These are phyloP conservation scores for Zonotrichia albicollis DNA, from an alignment of 2,797 vertebrate species.

Conservation along the genomic window DNA sequence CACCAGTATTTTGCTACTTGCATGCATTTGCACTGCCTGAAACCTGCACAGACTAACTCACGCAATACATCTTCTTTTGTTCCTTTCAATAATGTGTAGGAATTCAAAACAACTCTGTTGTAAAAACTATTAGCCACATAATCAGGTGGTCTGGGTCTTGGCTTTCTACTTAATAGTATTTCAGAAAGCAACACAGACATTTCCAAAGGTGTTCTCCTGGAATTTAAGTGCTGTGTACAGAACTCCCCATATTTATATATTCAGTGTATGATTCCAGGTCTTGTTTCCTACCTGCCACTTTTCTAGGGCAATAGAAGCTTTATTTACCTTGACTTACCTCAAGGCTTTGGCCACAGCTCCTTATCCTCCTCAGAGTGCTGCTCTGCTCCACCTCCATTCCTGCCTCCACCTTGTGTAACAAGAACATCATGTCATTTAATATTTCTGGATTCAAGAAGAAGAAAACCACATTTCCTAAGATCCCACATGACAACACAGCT, in stretches of 20 bases:
- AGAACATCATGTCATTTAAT: neutral
- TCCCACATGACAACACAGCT: neutral
- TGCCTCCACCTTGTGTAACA: neutral
- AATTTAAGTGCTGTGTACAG: neutral
- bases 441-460: neutral
- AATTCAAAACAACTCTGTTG: neutral
- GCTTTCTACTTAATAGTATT: neutral
- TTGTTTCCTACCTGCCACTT: neutral
- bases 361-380: neutral
- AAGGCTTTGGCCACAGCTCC: neutral
- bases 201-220: neutral
- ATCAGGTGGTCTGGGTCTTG: neutral
- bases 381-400: neutral
- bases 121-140: neutral
- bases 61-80: accelerated
- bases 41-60: neutral
- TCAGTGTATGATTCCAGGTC: neutral
- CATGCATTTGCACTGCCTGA: neutral
- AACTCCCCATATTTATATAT: neutral
- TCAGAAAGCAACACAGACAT: neutral
- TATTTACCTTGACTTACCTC: neutral
- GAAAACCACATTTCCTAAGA: neutral
- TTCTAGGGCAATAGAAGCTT: neutral
- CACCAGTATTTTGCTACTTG: neutral
- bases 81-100: neutral